phyloP scores from a whole-genome alignment of 2,113 vertebrate genomes.

The Nymphicus hollandicus region DNA sequence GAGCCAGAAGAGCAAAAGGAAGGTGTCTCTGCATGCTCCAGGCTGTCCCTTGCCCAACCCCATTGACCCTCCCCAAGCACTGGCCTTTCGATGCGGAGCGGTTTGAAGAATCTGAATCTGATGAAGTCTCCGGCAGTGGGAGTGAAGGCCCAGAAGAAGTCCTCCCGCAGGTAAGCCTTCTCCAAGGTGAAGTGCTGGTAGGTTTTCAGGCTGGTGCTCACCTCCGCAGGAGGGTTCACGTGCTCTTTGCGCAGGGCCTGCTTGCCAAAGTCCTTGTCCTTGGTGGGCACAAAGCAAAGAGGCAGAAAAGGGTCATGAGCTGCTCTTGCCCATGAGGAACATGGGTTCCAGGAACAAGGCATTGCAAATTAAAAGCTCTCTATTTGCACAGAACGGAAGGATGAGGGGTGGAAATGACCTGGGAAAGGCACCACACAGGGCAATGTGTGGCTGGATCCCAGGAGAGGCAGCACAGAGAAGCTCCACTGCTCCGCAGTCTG shows the following conservation, averaged over 20 bases:
- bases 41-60: neutral
- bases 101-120: constrained; percentile 95
- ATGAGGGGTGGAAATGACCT: neutral
- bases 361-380: neutral
- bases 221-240: constrained; percentile 93
- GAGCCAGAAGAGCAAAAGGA: neutral
- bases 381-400: neutral
- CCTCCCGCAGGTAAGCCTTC: constrained; percentile 95
- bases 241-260: constrained; percentile 93
- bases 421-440: neutral
- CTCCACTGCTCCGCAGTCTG: neutral
- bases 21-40: neutral
- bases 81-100: constrained; percentile 90
- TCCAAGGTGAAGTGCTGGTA: constrained; percentile 99
- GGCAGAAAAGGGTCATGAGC: neutral
- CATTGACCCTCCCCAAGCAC: neutral
- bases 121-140: constrained; percentile 94
- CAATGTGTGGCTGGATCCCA: neutral
- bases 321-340: neutral
- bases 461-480: neutral
- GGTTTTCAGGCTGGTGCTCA: constrained; percentile 97
- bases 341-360: neutral
- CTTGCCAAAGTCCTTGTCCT: constrained; percentile 98
- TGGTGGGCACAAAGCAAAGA: neutral
- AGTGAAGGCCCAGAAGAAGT: constrained; percentile 99